Evolutionary conservation across 2,797 vertebrate genomes (phyloP), one percentile per base, ranked within the genome.

Genomic region (Scomberomorus guttatus): DNA sequence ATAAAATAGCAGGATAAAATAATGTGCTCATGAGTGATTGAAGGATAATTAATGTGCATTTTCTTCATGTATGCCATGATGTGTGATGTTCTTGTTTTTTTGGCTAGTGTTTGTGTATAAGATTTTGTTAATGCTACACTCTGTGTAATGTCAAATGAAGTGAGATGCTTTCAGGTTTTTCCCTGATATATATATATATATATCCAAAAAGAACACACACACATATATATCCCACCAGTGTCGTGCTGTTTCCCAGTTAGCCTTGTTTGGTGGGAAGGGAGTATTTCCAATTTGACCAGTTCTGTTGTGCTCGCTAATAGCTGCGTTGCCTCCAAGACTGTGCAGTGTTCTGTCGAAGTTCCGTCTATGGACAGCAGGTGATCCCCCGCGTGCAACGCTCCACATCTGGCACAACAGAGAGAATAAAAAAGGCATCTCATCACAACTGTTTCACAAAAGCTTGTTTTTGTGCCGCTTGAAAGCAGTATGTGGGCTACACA

Each of bases 331-430:
- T 99, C 98, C 73, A 98, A 92, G 10, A 99, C 90, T 0, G 97
- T 96, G 79, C 98, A 99, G 93, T 98, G 97, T 20, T 99, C 98
- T 1, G 97, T 99, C 57, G 96, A 97, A 0, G 97, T 98, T 42
- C 97, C 97, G 15, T 99, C 97, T 2, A 99, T 99, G 82, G 97
- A 96, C 69, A 99, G 96, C 87, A 99, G 97, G 88, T 98, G 98
- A 90, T 99, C 98, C 0, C 98, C 98, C 1, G 95, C 78, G 0
- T 96, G 98, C 84, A 99, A 50, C 0, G 97, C 97, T 0, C 98
- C 98, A 39, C 97, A 99, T 79, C 98, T 99, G 91, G 74, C 10
- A 8, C 9, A 66, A 37, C 15, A 66, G 2, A 10, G 3, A 69
- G 1, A 37, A 9, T 0, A 1, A 44, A 6, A 5, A n/a, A 8